These are phyloP conservation scores for Oncorhynchus nerka DNA, from an alignment of 2,113 vertebrate species.

Conservation along the genomic window DNA sequence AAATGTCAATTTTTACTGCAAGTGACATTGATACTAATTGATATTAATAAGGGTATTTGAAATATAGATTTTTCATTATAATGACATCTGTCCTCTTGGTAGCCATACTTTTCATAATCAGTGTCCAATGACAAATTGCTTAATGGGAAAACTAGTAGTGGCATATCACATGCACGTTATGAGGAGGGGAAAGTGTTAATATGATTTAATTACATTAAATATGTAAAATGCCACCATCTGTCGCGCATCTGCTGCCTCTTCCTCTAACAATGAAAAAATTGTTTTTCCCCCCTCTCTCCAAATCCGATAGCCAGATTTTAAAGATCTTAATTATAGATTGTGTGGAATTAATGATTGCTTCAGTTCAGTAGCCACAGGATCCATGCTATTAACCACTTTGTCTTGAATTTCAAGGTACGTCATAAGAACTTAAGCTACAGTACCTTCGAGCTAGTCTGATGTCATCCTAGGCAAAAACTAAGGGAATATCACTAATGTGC, in stretches of 20 bases:
- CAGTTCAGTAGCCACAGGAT: slow-evolving; percentile 55
- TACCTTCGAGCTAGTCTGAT: background rate
- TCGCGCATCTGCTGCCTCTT: slow-evolving; percentile 62
- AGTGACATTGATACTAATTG: background rate
- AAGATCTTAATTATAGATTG: slow-evolving; percentile 75
- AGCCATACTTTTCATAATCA: background rate
- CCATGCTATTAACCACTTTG: slow-evolving; percentile 37
- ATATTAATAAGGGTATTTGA: background rate
- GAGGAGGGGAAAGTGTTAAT: background rate
- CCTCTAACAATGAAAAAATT: slow-evolving; percentile 57
- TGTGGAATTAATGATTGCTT: slow-evolving; percentile 69
- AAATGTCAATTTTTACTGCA: background rate
- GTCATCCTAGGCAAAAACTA: too few species aligned
- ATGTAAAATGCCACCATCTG: slow-evolving; percentile 56
- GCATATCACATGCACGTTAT: background rate
- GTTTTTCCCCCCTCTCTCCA: slow-evolving; percentile 13
- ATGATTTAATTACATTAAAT: slow-evolving; percentile 40
- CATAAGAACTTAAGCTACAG: background rate
- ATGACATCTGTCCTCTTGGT: background rate
- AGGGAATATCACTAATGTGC: too few species aligned
- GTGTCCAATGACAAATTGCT: background rate
- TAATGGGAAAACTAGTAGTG: background rate
- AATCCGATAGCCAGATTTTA: slow-evolving; percentile 55
- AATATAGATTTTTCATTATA: background rate
- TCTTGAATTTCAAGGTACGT: slow-evolving; percentile 21